Conservation (phyloP, 2,113 vertebrate species). For the Xiphophorus couchianus region DNA sequence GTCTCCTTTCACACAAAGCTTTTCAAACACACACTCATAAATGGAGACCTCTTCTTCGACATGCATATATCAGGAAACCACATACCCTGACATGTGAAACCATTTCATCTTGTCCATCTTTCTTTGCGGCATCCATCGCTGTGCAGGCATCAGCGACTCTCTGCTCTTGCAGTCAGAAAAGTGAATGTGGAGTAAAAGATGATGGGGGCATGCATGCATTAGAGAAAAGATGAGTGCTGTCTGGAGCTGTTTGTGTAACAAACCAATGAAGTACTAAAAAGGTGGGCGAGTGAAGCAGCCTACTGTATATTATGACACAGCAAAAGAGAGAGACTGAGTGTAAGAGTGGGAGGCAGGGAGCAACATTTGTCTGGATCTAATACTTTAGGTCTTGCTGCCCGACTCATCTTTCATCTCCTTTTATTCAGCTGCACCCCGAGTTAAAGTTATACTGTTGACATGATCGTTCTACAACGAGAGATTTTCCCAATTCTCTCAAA, state of each 20-base stretch:
- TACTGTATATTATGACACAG: conserved; percentile 34
- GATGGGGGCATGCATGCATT: conserved; percentile 39
- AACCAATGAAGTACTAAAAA: conserved; percentile 41
- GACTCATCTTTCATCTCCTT: conserved; percentile 3
- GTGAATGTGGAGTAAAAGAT: conserved; percentile 22
- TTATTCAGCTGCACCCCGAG: not conserved
- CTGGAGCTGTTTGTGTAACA: conserved; percentile 49
- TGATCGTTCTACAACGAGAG: not conserved
- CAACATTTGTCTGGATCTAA: conserved; percentile 31
- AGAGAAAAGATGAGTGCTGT: conserved; percentile 35
- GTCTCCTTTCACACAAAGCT: conserved; percentile 33
- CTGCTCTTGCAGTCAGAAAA: conserved; percentile 36
- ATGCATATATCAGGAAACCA: conserved; percentile 43
- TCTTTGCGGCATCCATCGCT: conserved; percentile 54
- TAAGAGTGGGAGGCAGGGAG: conserved; percentile 33
- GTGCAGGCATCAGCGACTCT: conserved; percentile 20
- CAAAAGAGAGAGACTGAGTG: conserved; percentile 24
- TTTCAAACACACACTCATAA: conserved; percentile 26
- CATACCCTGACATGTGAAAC: conserved; percentile 66
- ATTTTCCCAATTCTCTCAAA: not conserved
- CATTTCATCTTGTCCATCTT: conserved; percentile 47
- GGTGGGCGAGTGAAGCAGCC: conserved; percentile 54
- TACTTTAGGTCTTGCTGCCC: conserved; percentile 14
- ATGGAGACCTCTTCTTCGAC: conserved; percentile 10
- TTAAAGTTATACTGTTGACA: not conserved